These are phyloP conservation scores for Characodon lateralis DNA, from an alignment of 2,797 vertebrate species.

Conservation along the genomic window DNA sequence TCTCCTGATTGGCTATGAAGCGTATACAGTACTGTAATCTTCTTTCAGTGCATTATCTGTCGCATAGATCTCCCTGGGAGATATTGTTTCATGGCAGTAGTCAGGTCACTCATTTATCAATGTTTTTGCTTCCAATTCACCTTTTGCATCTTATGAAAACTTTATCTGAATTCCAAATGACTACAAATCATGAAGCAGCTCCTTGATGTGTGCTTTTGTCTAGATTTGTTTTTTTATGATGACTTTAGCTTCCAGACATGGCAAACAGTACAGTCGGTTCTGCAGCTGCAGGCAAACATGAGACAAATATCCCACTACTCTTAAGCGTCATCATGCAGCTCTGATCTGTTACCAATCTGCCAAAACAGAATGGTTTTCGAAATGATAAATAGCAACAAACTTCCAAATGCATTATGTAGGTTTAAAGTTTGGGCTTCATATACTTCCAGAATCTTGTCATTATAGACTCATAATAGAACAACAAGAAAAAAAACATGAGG, in stretches of 20 bases:
- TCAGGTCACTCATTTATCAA: slow-evolving; percentile 66
- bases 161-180: slow-evolving; percentile 31
- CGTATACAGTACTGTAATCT: slow-evolving; percentile 78
- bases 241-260: slow-evolving; percentile 17
- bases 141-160: slow-evolving; percentile 40
- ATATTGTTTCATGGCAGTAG: slow-evolving; percentile 56
- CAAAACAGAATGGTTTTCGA: slow-evolving; percentile 59
- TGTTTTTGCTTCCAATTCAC: slow-evolving; percentile 46
- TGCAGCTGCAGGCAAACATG: slow-evolving; percentile 46
- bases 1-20: slow-evolving; percentile 72
- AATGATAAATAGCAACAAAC: slow-evolving; percentile 39
- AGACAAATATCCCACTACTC: slow-evolving; percentile 46
- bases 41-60: slow-evolving; percentile 73
- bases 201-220: slow-evolving; percentile 23
- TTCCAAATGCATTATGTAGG: slow-evolving; percentile 50
- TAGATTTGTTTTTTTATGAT: background rate
- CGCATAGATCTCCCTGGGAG: slow-evolving; percentile 41
- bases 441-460: slow-evolving; percentile 37
- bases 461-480: slow-evolving; percentile 4
- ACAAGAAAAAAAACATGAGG: background rate
- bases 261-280: slow-evolving; percentile 30
- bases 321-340: slow-evolving; percentile 52
- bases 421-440: slow-evolving; percentile 47
- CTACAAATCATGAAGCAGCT: slow-evolving; percentile 3
- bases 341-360: slow-evolving; percentile 66